phyloP scores from a whole-genome alignment of 1,140 invertebrate genomes.

The Mactra quadrangularis region DNA sequence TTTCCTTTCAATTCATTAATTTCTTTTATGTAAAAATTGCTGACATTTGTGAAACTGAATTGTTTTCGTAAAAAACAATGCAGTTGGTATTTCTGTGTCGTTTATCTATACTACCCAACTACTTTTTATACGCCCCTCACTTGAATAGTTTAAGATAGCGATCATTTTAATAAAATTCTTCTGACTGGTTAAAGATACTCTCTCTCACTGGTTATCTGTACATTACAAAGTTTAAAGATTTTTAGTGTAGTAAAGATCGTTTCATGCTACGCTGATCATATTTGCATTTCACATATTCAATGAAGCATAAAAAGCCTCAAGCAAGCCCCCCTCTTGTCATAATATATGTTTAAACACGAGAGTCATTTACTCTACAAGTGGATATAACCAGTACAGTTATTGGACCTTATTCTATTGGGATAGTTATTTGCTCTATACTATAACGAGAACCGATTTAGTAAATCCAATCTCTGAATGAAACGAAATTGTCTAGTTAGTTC shows the following conservation, averaged over 20 bases:
- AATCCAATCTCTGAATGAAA: constrained; percentile 22
- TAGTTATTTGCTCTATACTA: constrained; percentile 15
- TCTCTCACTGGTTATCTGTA: constrained; percentile 18
- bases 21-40: neutral
- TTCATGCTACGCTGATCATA: constrained; percentile 38
- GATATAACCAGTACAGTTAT: constrained; percentile 21
- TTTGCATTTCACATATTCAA: constrained; percentile 49
- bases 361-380: constrained; percentile 30
- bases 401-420: neutral
- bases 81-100: neutral
- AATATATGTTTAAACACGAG: constrained; percentile 28
- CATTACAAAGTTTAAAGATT: constrained; percentile 1
- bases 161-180: constrained; percentile 49
- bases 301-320: constrained; percentile 37
- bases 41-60: neutral
- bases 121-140: constrained; percentile 39
- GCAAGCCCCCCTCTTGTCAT: constrained; percentile 15
- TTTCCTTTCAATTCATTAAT: neutral
- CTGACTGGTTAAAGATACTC: constrained; percentile 35
- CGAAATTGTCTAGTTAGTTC: constrained; percentile 23
- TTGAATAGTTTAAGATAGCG: constrained; percentile 32
- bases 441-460: constrained; percentile 13
- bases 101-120: constrained; percentile 1
- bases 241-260: constrained; percentile 22
- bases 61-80: neutral